phyloP scores from a whole-genome alignment of 2,888 invertebrate genomes.

The Diachrysia chrysitis region DNA sequence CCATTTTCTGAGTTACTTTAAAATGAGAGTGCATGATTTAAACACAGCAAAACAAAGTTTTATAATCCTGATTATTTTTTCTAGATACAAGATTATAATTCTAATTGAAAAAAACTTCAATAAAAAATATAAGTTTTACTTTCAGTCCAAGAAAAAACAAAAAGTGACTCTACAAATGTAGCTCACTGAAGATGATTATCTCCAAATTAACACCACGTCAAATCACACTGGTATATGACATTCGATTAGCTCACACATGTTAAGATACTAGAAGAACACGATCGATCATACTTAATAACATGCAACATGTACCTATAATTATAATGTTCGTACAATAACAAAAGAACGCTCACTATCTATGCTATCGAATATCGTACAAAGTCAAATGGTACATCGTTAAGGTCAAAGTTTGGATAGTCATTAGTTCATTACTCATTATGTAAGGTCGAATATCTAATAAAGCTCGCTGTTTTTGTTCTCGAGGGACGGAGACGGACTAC shows the following conservation, averaged over 20 bases:
- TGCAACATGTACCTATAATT: slow-evolving; percentile 2
- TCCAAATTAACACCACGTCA: neutral
- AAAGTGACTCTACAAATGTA: neutral
- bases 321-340: slow-evolving; percentile 15
- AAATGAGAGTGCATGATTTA: too few species aligned
- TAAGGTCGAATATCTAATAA: neutral
- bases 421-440: neutral
- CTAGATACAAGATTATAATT: too few species aligned
- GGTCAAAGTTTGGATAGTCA: slow-evolving; percentile 8
- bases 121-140: neutral
- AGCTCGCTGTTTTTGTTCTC: neutral
- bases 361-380: slow-evolving; percentile 16
- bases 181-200: neutral
- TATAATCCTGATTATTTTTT: too few species aligned
- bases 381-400: neutral
- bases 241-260: slow-evolving; percentile 1
- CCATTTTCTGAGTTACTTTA: too few species aligned
- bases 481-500: neutral
- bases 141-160: neutral
- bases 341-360: slow-evolving; percentile 23
- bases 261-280: neutral
- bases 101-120: too few species aligned
- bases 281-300: neutral
- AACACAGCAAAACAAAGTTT: too few species aligned
- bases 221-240: neutral